Percentiles rank a stretch among this genome's conserved stretches.
Conservation (phyloP, 2,113 vertebrate species). For the Cebus imitator region DNA sequence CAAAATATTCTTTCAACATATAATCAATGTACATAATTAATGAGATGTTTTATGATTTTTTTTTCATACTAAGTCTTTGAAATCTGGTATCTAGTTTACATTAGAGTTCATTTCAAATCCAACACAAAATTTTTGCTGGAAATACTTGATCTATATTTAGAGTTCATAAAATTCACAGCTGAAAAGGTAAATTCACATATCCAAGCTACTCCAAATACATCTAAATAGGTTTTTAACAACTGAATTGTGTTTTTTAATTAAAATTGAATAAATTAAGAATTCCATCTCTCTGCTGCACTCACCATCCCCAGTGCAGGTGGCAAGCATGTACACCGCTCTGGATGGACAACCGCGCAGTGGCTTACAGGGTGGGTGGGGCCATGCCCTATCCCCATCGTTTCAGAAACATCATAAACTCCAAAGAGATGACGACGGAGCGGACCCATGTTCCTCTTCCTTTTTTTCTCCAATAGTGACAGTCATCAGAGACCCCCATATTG, state of each 20-base stretch:
- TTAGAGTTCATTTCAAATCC: background rate
- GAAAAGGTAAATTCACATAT: background rate
- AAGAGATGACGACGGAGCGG: background rate
- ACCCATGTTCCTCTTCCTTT: background rate
- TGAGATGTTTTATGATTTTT: background rate
- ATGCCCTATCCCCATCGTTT: background rate
- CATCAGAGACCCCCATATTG: background rate
- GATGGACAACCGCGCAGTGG: no score
- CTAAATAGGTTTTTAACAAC: background rate
- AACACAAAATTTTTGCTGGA: background rate
- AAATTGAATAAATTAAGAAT: background rate
- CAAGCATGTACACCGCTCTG: fast-evolving
- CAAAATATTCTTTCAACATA: background rate
- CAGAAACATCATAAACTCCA: background rate
- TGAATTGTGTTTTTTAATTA: background rate
- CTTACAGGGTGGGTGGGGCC: fast-evolving
- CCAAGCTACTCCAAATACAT: background rate
- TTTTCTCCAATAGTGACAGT: background rate
- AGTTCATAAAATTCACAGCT: background rate
- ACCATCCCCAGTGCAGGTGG: background rate
- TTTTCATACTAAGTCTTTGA: background rate
- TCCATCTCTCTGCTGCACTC: background rate
- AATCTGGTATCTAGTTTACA: background rate
- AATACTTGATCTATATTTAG: background rate
- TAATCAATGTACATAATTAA: background rate